These are phyloP conservation scores for Lasioglossum oenotherae DNA, from an alignment of 2,888 invertebrate genomes.

Conservation along the genomic window DNA sequence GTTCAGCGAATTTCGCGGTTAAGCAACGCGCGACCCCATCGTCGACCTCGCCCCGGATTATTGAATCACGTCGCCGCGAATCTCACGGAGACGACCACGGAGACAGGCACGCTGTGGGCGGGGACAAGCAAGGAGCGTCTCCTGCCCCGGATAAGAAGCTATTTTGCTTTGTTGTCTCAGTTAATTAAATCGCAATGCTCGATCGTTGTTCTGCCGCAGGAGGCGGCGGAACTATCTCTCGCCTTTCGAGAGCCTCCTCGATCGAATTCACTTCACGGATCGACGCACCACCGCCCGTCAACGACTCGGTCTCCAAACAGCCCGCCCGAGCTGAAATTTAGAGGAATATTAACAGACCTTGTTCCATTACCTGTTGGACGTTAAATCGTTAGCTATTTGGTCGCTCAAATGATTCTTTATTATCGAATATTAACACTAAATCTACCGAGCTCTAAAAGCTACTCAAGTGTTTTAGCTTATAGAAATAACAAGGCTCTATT, in stretches of 20 bases:
- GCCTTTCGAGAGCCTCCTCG: slow-evolving; percentile 11
- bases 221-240: slow-evolving; percentile 21
- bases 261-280: not conserved
- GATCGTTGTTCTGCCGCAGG: slow-evolving; percentile 29
- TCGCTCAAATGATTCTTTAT: not conserved
- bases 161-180: slow-evolving; percentile 36
- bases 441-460: too few relatives aligned
- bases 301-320: not conserved
- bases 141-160: slow-evolving; percentile 42
- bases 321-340: not conserved
- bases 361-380: not conserved
- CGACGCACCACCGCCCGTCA: not conserved
- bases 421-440: too few relatives aligned
- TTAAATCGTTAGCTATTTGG: not conserved
- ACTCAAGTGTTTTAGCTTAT: too few relatives aligned
- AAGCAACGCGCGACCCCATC: slow-evolving; percentile 72
- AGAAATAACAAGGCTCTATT: too few relatives aligned
- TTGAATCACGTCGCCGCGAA: slow-evolving; percentile 64
- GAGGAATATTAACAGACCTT: not conserved
- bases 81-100: not conserved
- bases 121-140: not conserved
- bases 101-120: not conserved
- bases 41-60: slow-evolving; percentile 72
- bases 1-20: slow-evolving; percentile 51
- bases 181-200: slow-evolving; percentile 48